phyloP scores from a whole-genome alignment of 2,113 vertebrate genomes.

The Patagioenas fasciata region DNA sequence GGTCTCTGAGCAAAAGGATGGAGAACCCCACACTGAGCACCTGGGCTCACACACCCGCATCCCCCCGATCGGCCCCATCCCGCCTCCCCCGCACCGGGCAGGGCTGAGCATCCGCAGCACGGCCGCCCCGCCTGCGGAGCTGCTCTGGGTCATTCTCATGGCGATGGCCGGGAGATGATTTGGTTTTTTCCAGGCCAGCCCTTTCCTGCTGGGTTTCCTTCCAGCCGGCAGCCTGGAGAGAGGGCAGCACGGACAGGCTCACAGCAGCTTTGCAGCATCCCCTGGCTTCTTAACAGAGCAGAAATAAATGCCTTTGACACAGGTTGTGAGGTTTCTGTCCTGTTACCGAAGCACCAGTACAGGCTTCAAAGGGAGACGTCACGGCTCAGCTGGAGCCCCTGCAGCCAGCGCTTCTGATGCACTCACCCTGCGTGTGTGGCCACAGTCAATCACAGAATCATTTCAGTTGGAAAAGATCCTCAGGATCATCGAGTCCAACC shows the following conservation, averaged over 20 bases:
- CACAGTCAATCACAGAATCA: not conserved
- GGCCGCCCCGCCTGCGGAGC: rapidly evolving
- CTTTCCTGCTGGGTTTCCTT: not conserved
- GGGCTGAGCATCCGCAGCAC: rapidly evolving
- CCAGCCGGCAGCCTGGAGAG: not conserved
- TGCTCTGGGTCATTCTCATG: not conserved
- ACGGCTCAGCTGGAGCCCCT: not conserved
- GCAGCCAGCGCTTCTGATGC: not conserved
- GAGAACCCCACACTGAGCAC: not conserved
- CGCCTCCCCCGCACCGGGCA: not conserved
- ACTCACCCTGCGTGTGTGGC: not conserved
- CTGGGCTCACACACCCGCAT: rapidly evolving
- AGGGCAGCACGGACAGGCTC: not conserved
- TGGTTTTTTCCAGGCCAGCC: not conserved
- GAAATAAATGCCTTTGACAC: not conserved
- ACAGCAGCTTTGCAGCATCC: not conserved
- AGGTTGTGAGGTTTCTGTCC: not conserved
- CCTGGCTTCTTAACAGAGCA: not conserved
- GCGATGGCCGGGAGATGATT: not conserved
- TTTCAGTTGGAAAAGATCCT: no score
- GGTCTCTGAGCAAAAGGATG: not conserved
- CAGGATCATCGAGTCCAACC: no score
- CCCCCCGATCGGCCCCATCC: rapidly evolving
- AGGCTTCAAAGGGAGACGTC: not conserved
- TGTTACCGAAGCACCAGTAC: not conserved